Percentiles rank a stretch among this genome's conserved stretches.
These are phyloP conservation scores for Pseudomyrmex concolor DNA, from an alignment of 1,140 invertebrate genomes.

Conservation along the genomic window DNA sequence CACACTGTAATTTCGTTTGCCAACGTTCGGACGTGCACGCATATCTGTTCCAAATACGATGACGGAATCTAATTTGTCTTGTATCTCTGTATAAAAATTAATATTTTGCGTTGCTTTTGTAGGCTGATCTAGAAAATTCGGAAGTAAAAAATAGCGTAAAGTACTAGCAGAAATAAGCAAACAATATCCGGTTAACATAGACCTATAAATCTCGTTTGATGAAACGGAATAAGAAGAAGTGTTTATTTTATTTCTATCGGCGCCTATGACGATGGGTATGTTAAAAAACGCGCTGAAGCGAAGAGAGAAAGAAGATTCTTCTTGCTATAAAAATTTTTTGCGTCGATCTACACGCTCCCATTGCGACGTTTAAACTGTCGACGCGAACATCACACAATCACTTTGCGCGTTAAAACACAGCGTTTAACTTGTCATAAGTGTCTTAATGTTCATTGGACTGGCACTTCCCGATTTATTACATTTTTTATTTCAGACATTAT, in stretches of 20 bases:
- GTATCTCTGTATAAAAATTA: too few species aligned
- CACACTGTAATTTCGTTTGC: conserved; percentile 29
- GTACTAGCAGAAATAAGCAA: background rate
- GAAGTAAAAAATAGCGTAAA: background rate
- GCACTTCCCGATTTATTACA: background rate
- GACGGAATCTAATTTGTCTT: too few species aligned
- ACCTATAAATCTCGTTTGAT: background rate
- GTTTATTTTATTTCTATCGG: conserved; percentile 40
- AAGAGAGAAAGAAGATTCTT: conserved; percentile 1
- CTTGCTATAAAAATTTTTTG: conserved; percentile 45
- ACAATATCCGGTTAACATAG: background rate
- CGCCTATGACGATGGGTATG: conserved; percentile 22
- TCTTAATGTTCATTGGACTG: conserved; percentile 8
- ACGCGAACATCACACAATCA: conserved; percentile 19
- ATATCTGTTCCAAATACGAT: background rate
- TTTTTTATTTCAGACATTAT: background rate
- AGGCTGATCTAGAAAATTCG: too few species aligned
- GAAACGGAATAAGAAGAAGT: background rate
- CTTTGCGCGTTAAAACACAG: conserved; percentile 39
- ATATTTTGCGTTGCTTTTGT: too few species aligned
- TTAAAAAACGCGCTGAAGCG: background rate
- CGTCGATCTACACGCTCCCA: conserved; percentile 30
- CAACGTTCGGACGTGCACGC: conserved; percentile 1
- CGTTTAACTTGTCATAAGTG: conserved; percentile 17
- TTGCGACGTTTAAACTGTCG: conserved; percentile 39